Percentiles rank a stretch among this genome's conserved stretches.
phyloP scores from a whole-genome alignment of 2,797 vertebrate species.

The Lateolabrax maculatus region DNA sequence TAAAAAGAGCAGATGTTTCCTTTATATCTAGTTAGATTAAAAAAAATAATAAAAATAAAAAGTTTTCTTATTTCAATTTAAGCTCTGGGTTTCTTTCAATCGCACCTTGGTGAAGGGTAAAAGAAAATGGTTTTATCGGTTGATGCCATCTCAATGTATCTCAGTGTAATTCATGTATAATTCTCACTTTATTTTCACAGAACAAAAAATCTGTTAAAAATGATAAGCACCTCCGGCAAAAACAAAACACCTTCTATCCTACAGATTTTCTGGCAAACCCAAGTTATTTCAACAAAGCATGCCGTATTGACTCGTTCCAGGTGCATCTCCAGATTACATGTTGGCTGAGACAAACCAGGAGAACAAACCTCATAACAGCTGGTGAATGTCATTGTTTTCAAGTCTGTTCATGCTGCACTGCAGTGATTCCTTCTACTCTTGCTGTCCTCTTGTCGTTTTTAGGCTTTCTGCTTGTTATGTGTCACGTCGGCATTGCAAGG shows the following conservation, averaged over 20 bases:
- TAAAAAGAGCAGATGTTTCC: conserved; percentile 1
- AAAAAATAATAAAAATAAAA: no score
- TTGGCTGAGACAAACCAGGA: conserved; percentile 23
- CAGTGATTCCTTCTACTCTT: conserved; percentile 21
- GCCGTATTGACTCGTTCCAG: background rate
- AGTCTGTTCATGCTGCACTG: conserved; percentile 14
- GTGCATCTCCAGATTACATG: conserved; percentile 10
- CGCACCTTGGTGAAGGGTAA: background rate
- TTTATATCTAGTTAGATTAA: background rate
- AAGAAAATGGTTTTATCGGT: background rate
- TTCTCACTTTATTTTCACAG: conserved; percentile 1
- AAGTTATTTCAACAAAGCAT: conserved; percentile 5
- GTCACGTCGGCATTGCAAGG: conserved; percentile 51
- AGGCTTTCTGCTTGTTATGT: conserved; percentile 30
- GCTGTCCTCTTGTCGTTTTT: conserved; percentile 14
- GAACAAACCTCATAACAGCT: conserved; percentile 27
- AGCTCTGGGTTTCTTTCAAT: background rate
- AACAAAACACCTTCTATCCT: background rate
- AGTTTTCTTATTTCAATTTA: background rate
- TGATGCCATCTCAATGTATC: background rate
- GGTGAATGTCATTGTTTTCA: conserved; percentile 45
- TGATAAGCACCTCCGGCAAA: conserved; percentile 5
- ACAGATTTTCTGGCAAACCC: background rate
- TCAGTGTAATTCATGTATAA: background rate
- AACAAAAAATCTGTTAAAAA: background rate